Evolutionary conservation across 2,888 invertebrate genomes (phyloP), one percentile per base, ranked within the genome.

Genomic region (Folsomia manolachei): DNA sequence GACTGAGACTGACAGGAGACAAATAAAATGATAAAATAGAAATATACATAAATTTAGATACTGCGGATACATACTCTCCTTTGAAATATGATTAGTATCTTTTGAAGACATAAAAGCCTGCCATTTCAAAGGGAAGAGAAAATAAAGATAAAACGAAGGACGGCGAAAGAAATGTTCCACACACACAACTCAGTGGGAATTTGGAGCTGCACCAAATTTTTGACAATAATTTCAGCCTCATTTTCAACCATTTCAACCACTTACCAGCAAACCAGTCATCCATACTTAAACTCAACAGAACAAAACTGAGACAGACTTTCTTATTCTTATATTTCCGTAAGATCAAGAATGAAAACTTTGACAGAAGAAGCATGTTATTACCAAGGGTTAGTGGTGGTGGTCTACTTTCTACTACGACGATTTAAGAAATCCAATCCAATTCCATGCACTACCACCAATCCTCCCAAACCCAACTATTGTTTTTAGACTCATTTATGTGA

Each of bases 61-160:
- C n/a, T n/a, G n/a, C n/a, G n/a, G n/a, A n/a, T n/a, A n/a, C n/a
- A 63, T 63, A 63, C 25, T 27, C 63, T 25, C 63, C 63, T 63
- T 63, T 63, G 63, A 63, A 63, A 63, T 63, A 63, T 63, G 63
- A 63, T 63, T 63, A 63, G 63, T 63, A 63, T 27, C 63, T 27
- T 63, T 63, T 63, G 63, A 63, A 62, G 62, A 27, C 63, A 27
- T 27, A 63, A 27, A 63, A 63, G 63, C 27, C 63, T 27, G n/a
- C 27, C 27, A 63, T 63, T 63, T 63, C 63, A 63, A 63, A 63
- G 63, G 27, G 27, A 24, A 62, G 25, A 24, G 14, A 62, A 23
- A 23, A 62, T 62, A 27, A 27, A 27, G 27, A n/a, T n/a, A n/a
- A n/a, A n/a, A n/a, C n/a, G n/a, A n/a, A 9, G 26, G 63, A 63